Percentiles rank a stretch among this genome's conserved stretches.
Evolutionary conservation across 2,113 vertebrate species (phyloP).

Genomic region (Cheilinus undulatus): DNA sequence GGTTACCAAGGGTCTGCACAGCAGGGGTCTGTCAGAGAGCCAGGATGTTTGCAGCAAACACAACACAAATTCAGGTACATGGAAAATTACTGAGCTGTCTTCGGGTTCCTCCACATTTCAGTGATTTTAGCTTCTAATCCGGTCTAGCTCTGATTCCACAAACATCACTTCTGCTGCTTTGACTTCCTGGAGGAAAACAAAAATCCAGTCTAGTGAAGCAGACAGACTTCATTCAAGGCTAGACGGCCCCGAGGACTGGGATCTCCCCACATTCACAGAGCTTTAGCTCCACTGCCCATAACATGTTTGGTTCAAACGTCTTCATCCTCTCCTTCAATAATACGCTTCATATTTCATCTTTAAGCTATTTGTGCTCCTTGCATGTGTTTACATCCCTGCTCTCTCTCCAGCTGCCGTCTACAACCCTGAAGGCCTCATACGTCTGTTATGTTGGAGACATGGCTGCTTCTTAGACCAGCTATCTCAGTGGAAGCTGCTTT

Average conservation of each 20-base stretch:
- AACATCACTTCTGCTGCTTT: slow-evolving; percentile 19
- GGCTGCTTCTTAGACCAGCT: slow-evolving; percentile 43
- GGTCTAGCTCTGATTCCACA: slow-evolving; percentile 17
- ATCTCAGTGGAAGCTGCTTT: slow-evolving; percentile 40
- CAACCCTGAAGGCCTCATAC: slow-evolving; percentile 22
- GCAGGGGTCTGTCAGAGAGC: slow-evolving; percentile 48
- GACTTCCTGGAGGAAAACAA: slow-evolving; percentile 21
- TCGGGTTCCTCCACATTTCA: slow-evolving; percentile 18
- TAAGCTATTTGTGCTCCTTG: slow-evolving; percentile 12
- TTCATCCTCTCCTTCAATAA: slow-evolving; percentile 10
- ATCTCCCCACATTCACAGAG: slow-evolving; percentile 6
- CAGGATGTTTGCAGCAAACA: slow-evolving; percentile 72
- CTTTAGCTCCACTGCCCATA: slow-evolving; percentile 18
- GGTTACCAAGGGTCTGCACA: slow-evolving; percentile 55
- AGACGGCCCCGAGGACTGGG: slow-evolving; percentile 37
- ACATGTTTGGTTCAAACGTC: slow-evolving; percentile 14
- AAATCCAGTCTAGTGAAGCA: slow-evolving; percentile 17
- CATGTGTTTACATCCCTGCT: slow-evolving; percentile 19
- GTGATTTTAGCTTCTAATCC: slow-evolving; percentile 13
- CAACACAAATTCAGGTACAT: slow-evolving; percentile 38
- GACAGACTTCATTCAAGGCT: slow-evolving; percentile 44
- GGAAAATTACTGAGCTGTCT: slow-evolving; percentile 52
- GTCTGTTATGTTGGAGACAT: slow-evolving; percentile 43
- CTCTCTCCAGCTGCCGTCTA: slow-evolving; percentile 30
- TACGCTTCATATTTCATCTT: slow-evolving; percentile 24